Evolutionary conservation across 1,140 invertebrate genomes (phyloP), one percentile per base, ranked within the genome.

Genomic region (Lithobius niger): DNA sequence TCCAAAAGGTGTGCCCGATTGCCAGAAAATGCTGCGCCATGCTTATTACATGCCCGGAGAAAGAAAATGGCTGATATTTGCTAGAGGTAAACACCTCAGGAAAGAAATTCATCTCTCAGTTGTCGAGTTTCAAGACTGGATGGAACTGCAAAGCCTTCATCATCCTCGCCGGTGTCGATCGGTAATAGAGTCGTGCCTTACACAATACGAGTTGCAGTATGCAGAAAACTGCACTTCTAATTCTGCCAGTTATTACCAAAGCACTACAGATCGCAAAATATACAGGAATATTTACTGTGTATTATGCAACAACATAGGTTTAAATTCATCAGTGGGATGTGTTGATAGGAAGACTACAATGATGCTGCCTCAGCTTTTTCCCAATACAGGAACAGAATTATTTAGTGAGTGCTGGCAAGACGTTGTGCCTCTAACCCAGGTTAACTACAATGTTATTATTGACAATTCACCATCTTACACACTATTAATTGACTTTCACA

Each of bases 241-340:
- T 40, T 18, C 31, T 40, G 18, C 31, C 31, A 40, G 31, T 18
- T 40, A 40, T 18, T 10, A 13, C 31, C 31, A 40, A 40, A 40
- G n/a, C n/a, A n/a, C n/a, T n/a, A n/a, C 31, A 18, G 31, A 40
- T 40, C 18, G 18, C 18, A 13, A 40, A 40, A 25, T 61, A 13
- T 73, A 62, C 56, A 72, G 68, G 54, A 73, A 73, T 57, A 63
- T 62, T 16, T 65, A 73, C 54, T 73, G 71, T 60, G 69, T 66
- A 28, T 45, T 59, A 13, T 73, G 71, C 53, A 64, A 69, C 42
- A 56, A 58, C 10, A 50, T 52, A 27, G 13, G 49, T 25, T 10
- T 18, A 3, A 26, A 22, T 44, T 43, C 19, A 27, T 19, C 2
- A 48, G 13, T 49, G 40, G 13, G 28, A 0, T n/a, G n/a, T n/a